Conservation (phyloP, 2,113 vertebrate species). For the Cariama cristata region DNA sequence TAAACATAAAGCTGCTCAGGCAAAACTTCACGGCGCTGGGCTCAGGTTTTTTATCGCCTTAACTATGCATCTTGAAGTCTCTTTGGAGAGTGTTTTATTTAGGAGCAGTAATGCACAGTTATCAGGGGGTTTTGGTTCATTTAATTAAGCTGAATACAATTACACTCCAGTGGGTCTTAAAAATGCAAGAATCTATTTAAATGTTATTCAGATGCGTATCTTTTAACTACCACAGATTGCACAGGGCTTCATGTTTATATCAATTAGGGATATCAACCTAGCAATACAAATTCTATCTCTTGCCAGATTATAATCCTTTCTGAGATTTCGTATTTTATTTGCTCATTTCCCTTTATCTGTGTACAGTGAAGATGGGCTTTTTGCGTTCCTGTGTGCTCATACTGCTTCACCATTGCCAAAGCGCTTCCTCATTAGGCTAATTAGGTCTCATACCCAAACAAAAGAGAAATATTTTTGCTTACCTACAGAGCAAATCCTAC, state of each 20-base stretch:
- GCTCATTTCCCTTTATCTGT: constrained; percentile 22
- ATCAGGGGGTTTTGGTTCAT: constrained; percentile 46
- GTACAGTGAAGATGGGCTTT: not conserved
- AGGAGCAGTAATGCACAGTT: constrained; percentile 46
- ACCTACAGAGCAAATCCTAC: not conserved
- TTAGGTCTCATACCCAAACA: not conserved
- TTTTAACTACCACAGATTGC: constrained; percentile 52
- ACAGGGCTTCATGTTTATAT: constrained; percentile 34
- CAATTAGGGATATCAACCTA: constrained; percentile 37
- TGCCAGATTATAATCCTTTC: not conserved
- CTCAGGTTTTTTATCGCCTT: not conserved
- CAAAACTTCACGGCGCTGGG: not conserved
- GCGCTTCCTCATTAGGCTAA: constrained; percentile 2
- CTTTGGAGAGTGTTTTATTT: constrained; percentile 55
- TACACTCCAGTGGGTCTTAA: constrained; percentile 59
- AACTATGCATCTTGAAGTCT: constrained; percentile 23
- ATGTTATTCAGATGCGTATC: constrained; percentile 63
- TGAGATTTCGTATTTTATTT: not conserved
- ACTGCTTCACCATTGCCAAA: not conserved
- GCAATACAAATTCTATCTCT: not conserved
- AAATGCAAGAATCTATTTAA: constrained; percentile 62
- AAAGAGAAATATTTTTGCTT: not conserved
- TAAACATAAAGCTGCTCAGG: not conserved
- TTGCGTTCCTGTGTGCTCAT: not conserved
- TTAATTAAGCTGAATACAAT: constrained; percentile 74